These are phyloP conservation scores for Hippopotamus amphibius DNA, from an alignment of 2,113 vertebrate species.

Conservation along the genomic window DNA sequence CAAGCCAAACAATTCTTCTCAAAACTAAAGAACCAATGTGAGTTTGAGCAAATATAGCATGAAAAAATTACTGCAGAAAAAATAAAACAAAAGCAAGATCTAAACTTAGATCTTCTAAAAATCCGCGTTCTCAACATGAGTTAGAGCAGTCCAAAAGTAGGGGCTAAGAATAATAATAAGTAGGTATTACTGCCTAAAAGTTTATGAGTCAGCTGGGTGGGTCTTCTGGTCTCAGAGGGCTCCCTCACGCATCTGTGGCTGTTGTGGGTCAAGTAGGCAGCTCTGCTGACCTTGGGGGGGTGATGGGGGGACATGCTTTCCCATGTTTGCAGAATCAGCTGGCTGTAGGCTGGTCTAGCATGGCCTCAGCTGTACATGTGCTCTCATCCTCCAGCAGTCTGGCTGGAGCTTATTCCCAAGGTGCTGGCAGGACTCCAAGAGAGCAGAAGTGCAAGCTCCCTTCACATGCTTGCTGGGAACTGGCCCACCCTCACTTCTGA, in stretches of 20 bases:
- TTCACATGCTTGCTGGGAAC: background rate
- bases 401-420: background rate
- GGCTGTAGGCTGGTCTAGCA: background rate
- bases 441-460: background rate
- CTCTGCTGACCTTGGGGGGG: background rate
- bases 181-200: background rate
- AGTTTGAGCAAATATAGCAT: background rate
- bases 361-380: background rate
- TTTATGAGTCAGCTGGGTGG: background rate
- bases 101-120: background rate
- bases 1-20: background rate
- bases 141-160: background rate
- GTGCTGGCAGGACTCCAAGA: background rate
- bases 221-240: background rate
- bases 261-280: background rate
- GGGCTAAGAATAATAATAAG: background rate
- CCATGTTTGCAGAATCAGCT: background rate
- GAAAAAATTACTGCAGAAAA: background rate
- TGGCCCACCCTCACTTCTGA: background rate
- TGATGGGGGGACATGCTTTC: background rate
- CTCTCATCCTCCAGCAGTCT: background rate
- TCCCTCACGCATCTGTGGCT: background rate
- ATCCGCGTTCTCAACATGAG: background rate
- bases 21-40: background rate
- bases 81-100: background rate